Evolutionary conservation across 2,888 invertebrate genomes (phyloP).

Genomic region (Lacanobia oleracea): DNA sequence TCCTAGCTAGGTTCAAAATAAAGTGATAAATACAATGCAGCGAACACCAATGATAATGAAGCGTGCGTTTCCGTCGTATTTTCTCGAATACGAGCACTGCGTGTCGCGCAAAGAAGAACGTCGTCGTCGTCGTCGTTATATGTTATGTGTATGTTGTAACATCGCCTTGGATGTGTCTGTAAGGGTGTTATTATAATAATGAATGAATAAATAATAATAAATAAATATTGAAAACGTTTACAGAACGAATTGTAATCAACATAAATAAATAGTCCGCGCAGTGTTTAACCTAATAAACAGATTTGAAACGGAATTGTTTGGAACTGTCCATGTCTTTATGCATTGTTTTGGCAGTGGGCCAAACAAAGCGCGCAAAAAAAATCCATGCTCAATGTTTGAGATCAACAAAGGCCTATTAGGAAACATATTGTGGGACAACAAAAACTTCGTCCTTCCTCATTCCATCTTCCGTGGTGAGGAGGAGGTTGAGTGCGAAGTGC

Average conservation of each 20-base stretch:
- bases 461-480: constrained; percentile 75
- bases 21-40: constrained; percentile 28
- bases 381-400: constrained; percentile 64
- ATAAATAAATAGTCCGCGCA: constrained; percentile 38
- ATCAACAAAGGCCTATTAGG: constrained; percentile 75
- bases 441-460: constrained; percentile 77
- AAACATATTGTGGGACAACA: constrained; percentile 73
- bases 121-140: no score
- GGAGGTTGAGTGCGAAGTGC: constrained; percentile 64
- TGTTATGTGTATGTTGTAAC: no score
- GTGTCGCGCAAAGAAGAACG: constrained; percentile 23
- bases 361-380: constrained; percentile 70
- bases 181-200: no score
- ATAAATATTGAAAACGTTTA: constrained; percentile 26
- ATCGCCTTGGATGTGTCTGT: no score
- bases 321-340: constrained; percentile 47
- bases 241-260: constrained; percentile 37
- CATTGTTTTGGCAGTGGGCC: constrained; percentile 77
- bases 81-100: constrained; percentile 31
- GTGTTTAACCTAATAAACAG: constrained; percentile 67
- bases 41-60: constrained; percentile 14
- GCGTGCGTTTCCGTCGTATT: constrained; percentile 22
- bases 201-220: no score
- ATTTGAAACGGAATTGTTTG: constrained; percentile 60
- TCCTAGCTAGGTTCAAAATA: constrained; percentile 8